These are phyloP conservation scores for Coendou prehensilis DNA, from an alignment of 2,797 vertebrate genomes.

Conservation along the genomic window DNA sequence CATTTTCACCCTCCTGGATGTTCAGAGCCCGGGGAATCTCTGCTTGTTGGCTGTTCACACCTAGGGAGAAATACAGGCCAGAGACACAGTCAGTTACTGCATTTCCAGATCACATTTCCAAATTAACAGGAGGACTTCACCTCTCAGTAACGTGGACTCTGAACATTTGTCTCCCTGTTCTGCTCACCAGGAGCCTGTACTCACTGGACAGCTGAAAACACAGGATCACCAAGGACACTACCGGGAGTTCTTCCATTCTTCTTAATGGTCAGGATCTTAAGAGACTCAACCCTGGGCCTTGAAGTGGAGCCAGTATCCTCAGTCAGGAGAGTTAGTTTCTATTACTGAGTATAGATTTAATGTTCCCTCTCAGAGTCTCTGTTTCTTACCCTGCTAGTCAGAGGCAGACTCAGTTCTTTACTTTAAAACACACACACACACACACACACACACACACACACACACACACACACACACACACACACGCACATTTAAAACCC, in stretches of 20 bases:
- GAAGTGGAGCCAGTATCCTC: neutral
- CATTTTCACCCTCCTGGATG: slow-evolving; percentile 67
- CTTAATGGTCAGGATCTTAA: neutral
- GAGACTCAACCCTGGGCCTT: neutral
- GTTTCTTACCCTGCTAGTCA: neutral
- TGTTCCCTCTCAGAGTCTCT: neutral
- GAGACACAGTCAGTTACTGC: neutral
- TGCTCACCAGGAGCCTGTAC: neutral
- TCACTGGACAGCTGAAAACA: slow-evolving; percentile 62
- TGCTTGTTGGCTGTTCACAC: slow-evolving; percentile 50
- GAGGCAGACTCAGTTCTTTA: neutral
- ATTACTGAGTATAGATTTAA: neutral
- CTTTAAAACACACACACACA: neutral
- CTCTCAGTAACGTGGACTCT: neutral
- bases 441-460: neutral
- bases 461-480: neutral
- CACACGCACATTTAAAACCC: neutral
- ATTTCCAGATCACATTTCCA: neutral
- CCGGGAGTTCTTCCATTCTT: slow-evolving; percentile 53
- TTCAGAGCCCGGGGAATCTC: neutral
- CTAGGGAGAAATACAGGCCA: slow-evolving; percentile 66
- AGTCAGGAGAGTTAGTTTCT: neutral
- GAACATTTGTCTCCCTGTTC: neutral
- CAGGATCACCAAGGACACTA: neutral
- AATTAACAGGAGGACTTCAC: neutral